Percentiles rank a stretch among this genome's conserved stretches.
Conservation (phyloP, 2,113 vertebrate species). For the Otus sunia region DNA sequence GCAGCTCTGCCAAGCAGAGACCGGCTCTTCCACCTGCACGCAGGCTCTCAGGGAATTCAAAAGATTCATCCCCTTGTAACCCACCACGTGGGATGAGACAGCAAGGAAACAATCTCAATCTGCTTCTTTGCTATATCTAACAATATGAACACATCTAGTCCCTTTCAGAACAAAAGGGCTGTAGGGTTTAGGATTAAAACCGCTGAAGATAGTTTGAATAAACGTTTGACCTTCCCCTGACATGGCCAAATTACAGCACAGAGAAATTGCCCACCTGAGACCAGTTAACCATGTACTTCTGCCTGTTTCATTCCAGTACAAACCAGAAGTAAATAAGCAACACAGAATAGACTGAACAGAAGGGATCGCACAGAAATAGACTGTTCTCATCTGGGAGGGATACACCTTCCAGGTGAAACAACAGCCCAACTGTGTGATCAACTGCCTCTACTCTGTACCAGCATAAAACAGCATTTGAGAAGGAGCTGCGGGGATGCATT, state of each 20-base stretch:
- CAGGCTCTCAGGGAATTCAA: too few relatives aligned
- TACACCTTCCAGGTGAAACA: neutral
- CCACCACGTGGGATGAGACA: too few relatives aligned
- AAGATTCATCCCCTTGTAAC: too few relatives aligned
- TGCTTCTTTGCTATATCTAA: neutral
- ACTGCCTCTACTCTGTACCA: neutral
- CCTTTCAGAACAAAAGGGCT: neutral
- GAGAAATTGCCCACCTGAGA: neutral
- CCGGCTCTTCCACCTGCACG: too few relatives aligned
- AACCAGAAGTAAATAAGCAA: neutral
- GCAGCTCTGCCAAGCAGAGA: too few relatives aligned
- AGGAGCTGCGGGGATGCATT: accelerated
- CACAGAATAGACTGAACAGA: neutral
- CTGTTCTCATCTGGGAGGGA: accelerated
- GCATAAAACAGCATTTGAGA: neutral
- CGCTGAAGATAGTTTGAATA: neutral
- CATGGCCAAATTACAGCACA: neutral
- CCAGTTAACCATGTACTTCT: neutral
- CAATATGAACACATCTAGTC: too few relatives aligned
- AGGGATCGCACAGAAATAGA: neutral
- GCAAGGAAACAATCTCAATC: neutral
- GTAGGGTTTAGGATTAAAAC: neutral
- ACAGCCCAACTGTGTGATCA: neutral
- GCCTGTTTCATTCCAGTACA: neutral
- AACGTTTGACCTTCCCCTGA: neutral